phyloP scores from a whole-genome alignment of 2,888 invertebrate species.

The Dendrolimus houi region DNA sequence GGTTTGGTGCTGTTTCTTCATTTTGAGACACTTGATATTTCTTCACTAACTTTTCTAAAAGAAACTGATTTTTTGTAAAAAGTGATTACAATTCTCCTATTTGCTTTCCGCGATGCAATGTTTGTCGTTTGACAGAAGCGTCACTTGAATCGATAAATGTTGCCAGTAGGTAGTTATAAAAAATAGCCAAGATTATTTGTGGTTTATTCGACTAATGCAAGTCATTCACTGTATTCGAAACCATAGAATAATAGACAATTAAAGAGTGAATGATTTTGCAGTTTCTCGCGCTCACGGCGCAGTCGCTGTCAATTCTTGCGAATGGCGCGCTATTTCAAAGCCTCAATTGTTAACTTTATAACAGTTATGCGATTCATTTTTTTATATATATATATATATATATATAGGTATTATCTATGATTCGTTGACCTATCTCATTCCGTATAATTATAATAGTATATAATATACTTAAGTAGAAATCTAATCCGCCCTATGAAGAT shows the following conservation, averaged over 20 bases:
- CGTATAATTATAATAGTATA: too few relatives aligned
- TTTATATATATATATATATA: too few relatives aligned
- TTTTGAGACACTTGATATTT: slow-evolving; percentile 24
- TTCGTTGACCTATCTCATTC: too few relatives aligned
- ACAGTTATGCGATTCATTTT: too few relatives aligned
- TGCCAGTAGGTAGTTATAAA: slow-evolving; percentile 21
- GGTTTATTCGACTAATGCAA: neutral
- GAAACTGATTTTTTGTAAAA: slow-evolving; percentile 13
- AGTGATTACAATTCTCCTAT: slow-evolving; percentile 4
- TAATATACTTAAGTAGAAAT: too few relatives aligned
- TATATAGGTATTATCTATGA: too few relatives aligned
- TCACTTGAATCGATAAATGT: slow-evolving; percentile 52
- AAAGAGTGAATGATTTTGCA: neutral
- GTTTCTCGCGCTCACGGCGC: neutral
- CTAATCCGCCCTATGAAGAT: too few relatives aligned
- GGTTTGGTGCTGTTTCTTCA: slow-evolving; percentile 68
- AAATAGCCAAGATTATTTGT: neutral
- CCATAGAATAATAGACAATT: neutral
- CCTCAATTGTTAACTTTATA: neutral
- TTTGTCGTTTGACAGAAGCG: slow-evolving; percentile 42
- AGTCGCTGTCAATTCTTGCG: neutral
- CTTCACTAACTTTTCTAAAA: slow-evolving; percentile 7
- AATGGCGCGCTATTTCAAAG: neutral
- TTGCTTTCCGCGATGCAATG: slow-evolving; percentile 37
- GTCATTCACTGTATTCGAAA: neutral